Conservation (phyloP, 2,113 vertebrate genomes). For the Microtus montanus region DNA sequence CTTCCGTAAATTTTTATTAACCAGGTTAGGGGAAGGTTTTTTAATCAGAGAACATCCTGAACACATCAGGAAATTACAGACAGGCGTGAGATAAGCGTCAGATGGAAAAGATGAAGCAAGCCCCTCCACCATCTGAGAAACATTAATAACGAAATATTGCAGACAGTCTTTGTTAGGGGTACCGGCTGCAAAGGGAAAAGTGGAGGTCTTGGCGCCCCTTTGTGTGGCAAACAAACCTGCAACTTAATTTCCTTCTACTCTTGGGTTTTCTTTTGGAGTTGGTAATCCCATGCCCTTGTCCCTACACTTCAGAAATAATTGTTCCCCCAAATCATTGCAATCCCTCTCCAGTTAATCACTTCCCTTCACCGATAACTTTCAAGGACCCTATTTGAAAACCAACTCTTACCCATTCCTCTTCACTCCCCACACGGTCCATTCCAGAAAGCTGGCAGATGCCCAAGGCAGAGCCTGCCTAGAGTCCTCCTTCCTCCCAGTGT, state of each 20-base stretch:
- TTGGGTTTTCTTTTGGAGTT: slow-evolving; percentile 65
- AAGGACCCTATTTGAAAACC: slow-evolving; percentile 58
- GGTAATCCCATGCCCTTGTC: slow-evolving; percentile 58
- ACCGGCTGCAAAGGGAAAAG: background rate
- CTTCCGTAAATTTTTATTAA: slow-evolving; percentile 83
- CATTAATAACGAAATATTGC: slow-evolving; percentile 80
- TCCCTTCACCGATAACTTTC: slow-evolving; percentile 73
- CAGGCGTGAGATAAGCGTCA: slow-evolving; percentile 76
- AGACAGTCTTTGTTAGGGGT: slow-evolving; percentile 75
- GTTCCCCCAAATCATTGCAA: slow-evolving; percentile 64
- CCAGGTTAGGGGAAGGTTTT: slow-evolving; percentile 75
- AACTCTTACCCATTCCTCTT: slow-evolving; percentile 35
- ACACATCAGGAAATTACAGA: slow-evolving; percentile 85
- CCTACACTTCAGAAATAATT: slow-evolving; percentile 41
- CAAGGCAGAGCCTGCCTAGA: background rate
- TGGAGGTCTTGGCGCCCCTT: slow-evolving; percentile 80
- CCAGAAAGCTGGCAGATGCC: slow-evolving; percentile 51
- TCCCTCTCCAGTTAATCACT: slow-evolving; percentile 73
- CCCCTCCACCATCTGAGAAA: slow-evolving; percentile 73
- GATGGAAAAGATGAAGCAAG: slow-evolving; percentile 73
- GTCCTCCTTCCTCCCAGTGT: slow-evolving; percentile 14
- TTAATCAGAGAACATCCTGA: slow-evolving; percentile 70
- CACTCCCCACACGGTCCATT: slow-evolving; percentile 15
- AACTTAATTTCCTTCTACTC: slow-evolving; percentile 6
- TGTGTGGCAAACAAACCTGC: slow-evolving; percentile 77